Evolutionary conservation across 2,888 invertebrate species (phyloP).

Genomic region (Rapana venosa): DNA sequence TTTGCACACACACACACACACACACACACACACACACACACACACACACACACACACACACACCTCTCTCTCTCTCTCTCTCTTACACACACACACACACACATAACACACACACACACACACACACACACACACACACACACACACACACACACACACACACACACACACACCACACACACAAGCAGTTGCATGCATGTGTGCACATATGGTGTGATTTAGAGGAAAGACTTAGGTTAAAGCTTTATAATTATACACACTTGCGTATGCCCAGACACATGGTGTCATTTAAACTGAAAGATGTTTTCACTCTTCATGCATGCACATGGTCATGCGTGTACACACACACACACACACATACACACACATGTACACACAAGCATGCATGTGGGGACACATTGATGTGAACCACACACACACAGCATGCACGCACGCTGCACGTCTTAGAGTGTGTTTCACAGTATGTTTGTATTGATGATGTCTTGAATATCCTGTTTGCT

Average conservation of each 20-base stretch:
- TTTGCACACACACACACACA: not conserved
- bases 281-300: no score
- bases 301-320: not conserved
- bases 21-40: conserved; percentile 10
- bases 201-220: no score
- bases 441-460: no score
- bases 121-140: not conserved
- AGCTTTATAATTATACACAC: no score
- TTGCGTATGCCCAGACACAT: no score
- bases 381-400: not conserved
- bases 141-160: conserved; percentile 1
- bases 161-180: not conserved
- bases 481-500: not conserved
- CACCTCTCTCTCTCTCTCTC: no score
- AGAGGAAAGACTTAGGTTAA: no score
- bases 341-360: not conserved
- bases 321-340: not conserved
- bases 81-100: not conserved
- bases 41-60: not conserved
- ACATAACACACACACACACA: no score
- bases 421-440: not conserved
- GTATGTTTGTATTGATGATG: no score
- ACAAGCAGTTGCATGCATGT: not conserved
- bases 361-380: not conserved
- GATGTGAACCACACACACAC: not conserved